These are phyloP conservation scores for Microcebus ravelobensis DNA, from an alignment of 2,113 vertebrate species.

Conservation along the genomic window DNA sequence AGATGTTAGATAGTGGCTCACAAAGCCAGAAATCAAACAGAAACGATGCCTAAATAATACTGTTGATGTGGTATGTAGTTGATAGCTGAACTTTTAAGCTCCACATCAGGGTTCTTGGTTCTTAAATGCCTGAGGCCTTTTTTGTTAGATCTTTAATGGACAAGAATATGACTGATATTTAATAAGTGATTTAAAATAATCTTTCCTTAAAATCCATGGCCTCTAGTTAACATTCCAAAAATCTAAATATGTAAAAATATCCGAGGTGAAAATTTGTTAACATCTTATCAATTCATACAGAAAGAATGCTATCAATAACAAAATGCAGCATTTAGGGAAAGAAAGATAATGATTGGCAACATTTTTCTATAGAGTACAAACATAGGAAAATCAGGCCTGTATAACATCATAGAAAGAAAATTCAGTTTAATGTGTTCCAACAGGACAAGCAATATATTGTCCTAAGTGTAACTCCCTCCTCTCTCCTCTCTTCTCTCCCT, in stretches of 20 bases:
- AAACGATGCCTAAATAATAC: background rate
- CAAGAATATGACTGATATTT: background rate
- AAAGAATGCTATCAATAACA: background rate
- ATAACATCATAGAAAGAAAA: background rate
- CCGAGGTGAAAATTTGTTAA: background rate
- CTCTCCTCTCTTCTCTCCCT: too few relatives aligned
- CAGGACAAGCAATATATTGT: background rate
- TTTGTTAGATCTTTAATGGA: background rate
- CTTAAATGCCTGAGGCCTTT: background rate
- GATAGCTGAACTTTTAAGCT: background rate
- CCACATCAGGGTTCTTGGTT: rapidly evolving
- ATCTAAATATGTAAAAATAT: background rate
- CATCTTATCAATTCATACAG: background rate
- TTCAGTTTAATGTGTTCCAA: background rate
- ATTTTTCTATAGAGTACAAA: background rate
- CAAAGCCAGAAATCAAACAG: background rate
- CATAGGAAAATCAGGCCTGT: background rate
- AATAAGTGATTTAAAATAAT: background rate
- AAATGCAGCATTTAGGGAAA: background rate
- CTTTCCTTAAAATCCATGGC: background rate
- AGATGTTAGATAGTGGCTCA: background rate
- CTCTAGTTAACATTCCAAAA: background rate
- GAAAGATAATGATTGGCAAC: background rate
- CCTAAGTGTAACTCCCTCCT: background rate
- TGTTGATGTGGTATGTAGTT: background rate